A percentile compares a stretch with the other conserved stretches of the same genome.
Evolutionary conservation across 1,140 invertebrate species (phyloP).

Genomic region (Cryptotermes secundus): DNA sequence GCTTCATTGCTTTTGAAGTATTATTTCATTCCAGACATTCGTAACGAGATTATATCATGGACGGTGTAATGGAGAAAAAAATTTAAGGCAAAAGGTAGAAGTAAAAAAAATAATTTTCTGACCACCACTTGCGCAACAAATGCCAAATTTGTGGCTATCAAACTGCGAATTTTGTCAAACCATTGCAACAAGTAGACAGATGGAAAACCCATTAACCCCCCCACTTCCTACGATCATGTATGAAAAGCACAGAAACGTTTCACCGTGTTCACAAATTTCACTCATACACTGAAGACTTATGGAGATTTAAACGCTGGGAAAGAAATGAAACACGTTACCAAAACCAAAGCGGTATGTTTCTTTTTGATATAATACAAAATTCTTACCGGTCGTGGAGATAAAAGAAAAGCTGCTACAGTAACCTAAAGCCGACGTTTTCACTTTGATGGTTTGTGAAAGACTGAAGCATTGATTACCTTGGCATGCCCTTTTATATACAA

Average conservation of each 20-base stretch:
- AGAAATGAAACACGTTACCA: neutral
- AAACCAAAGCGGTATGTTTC: neutral
- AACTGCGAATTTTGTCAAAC: too few species aligned
- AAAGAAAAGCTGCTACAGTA: conserved; percentile 5
- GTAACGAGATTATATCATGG: too few species aligned
- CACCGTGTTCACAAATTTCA: neutral
- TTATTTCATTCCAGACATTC: too few species aligned
- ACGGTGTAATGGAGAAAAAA: too few species aligned
- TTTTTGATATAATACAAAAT: neutral
- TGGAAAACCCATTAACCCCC: too few species aligned
- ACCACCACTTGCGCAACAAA: too few species aligned
- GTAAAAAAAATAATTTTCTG: too few species aligned
- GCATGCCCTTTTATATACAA: neutral
- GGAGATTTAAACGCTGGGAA: neutral
- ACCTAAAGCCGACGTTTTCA: neutral
- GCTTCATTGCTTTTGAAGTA: too few species aligned
- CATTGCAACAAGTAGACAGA: too few species aligned
- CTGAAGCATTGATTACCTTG: neutral
- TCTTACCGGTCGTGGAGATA: conserved; percentile 11
- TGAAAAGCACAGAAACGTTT: neutral
- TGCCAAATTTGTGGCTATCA: too few species aligned
- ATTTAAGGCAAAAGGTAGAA: too few species aligned
- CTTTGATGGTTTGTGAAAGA: neutral
- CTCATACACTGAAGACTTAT: neutral
- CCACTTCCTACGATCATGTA: neutral